Conservation (phyloP, 2,888 invertebrate genomes). For the Drosophila fungiperda region DNA sequence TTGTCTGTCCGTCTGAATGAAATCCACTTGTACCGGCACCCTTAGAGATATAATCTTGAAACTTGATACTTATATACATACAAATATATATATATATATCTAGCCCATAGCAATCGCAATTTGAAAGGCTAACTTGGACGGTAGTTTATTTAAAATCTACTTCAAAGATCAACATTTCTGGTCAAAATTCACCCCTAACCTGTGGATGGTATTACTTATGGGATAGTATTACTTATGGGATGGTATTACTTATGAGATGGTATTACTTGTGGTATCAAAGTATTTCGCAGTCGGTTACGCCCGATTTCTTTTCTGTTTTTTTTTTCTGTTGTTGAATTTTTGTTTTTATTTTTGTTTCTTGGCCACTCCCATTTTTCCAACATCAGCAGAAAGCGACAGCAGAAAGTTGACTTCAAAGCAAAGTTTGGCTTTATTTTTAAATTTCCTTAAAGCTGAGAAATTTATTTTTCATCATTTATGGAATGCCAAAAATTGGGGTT, state of each 20-base stretch:
- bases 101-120: too few species aligned
- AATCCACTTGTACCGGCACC: too few species aligned
- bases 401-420: constrained; percentile 32
- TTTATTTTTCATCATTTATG: background rate
- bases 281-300: background rate
- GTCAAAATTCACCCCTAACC: too few species aligned
- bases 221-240: too few species aligned
- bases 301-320: background rate
- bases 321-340: constrained; percentile 22
- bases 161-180: too few species aligned
- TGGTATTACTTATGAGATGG: background rate
- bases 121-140: too few species aligned
- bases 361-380: background rate
- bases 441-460: constrained; percentile 3
- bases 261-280: background rate
- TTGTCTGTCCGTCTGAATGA: too few species aligned
- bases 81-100: too few species aligned
- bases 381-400: background rate
- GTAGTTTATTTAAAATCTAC: too few species aligned
- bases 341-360: constrained; percentile 18
- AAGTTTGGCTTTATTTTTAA: background rate
- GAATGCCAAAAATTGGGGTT: background rate
- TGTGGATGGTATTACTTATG: too few species aligned
- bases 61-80: too few species aligned
- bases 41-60: too few species aligned